Base-by-base conservation (phyloP, 2,888 invertebrate genomes). In the Stenodera caucasica region DNA sequence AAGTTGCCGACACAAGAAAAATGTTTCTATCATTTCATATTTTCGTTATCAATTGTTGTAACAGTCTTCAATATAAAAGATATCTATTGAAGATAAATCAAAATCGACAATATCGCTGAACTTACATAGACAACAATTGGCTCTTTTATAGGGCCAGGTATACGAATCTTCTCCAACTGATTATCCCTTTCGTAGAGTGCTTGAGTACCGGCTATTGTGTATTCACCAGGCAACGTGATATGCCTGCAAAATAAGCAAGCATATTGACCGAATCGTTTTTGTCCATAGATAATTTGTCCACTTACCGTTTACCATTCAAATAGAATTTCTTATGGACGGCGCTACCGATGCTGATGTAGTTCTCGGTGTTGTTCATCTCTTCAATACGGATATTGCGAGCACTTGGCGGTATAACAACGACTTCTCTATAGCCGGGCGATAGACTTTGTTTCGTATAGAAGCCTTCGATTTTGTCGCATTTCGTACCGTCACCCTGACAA, bases 401-500 rank as follows among this genome's bases (percentile, higher is more conserved):
- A 29, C 90, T 90, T 7, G 85, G 85, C 18, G 94, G 94, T 72
- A 95, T 89, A 73, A 83, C 87, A 70, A 86, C 90, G 79, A 85
- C 84, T 80, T 86, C 85, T 73, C 84, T 83, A 66, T 85, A 84
- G 37, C 85, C 86, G 0, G 83, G 80, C 30, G 79, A 69, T 52
- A 81, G 67, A 64, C 82, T 80, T 12, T 81, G 81, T 67, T 82
- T 81, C 40, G 76, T 81, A 74, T 84, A 88, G 60, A 82, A 75
- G 12, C 85, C 86, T 64, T 85, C 83, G 59, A 88, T 86, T 29
- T 89, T 90, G 72, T 88, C 88, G 78, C 95, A 95, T 62, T 88
- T 89, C 14, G 89, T 88, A 9, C 93, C 92, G 75, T 90, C 88
- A 5, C 95, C 95, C 70, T 90, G 90, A 76, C 95, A 95, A 54